phyloP scores from a whole-genome alignment of 2,888 invertebrate species.

The Cerceris ruficornis region DNA sequence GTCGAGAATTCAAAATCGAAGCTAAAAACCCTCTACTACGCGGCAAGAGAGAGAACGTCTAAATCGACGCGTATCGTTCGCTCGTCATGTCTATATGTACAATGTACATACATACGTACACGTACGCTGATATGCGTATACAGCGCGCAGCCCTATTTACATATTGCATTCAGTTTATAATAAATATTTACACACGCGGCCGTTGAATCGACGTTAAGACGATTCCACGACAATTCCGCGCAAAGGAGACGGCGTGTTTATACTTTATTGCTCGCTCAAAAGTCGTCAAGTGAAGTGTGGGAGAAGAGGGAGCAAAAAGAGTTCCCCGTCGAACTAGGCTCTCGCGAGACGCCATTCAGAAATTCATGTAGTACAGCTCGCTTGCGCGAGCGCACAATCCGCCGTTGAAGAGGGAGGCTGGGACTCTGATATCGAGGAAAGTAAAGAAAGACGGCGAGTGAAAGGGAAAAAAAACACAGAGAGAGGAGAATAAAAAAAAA shows the following conservation, averaged over 20 bases:
- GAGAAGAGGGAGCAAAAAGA: slow-evolving; percentile 23
- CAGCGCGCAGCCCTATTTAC: slow-evolving; percentile 59
- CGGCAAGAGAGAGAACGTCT: slow-evolving; percentile 28
- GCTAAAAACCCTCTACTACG: slow-evolving; percentile 54
- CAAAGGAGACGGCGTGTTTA: slow-evolving; percentile 48
- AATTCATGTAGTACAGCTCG: slow-evolving; percentile 38
- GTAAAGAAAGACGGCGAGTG: slow-evolving; percentile 27
- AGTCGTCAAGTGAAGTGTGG: slow-evolving; percentile 46
- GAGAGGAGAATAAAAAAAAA: neutral
- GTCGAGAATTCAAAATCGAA: slow-evolving; percentile 63
- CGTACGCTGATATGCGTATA: slow-evolving; percentile 48
- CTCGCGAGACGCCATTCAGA: slow-evolving; percentile 58
- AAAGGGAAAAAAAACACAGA: slow-evolving; percentile 18
- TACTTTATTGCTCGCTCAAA: slow-evolving; percentile 54
- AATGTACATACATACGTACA: slow-evolving; percentile 55
- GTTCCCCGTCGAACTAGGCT: slow-evolving; percentile 43
- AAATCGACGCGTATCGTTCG: slow-evolving; percentile 35
- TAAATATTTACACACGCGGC: slow-evolving; percentile 61
- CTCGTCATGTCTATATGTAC: slow-evolving; percentile 41
- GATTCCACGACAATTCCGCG: slow-evolving; percentile 42
- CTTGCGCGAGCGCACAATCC: slow-evolving; percentile 40
- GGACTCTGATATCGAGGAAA: slow-evolving; percentile 27
- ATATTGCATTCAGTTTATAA: slow-evolving; percentile 49
- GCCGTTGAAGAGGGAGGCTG: slow-evolving; percentile 22
- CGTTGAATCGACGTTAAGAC: slow-evolving; percentile 42